Conservation (phyloP, 92 coral and sea anemone genomes). For the Parazoanthus darwini region DNA sequence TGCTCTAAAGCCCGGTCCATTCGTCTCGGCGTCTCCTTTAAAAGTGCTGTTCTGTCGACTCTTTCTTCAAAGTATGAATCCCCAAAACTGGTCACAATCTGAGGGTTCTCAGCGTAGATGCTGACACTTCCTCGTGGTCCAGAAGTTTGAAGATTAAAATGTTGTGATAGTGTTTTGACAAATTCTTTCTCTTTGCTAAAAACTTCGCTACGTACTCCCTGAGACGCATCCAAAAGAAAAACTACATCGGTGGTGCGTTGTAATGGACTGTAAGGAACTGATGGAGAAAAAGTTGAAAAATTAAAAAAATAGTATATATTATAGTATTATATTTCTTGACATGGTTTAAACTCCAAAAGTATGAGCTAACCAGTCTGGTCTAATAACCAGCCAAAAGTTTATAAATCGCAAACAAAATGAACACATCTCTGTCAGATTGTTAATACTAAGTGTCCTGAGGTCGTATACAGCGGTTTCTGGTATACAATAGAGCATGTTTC, state of each 20-base stretch:
- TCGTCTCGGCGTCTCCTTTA: conserved; percentile 36
- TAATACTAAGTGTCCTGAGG: no score
- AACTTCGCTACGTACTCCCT: conserved; percentile 45
- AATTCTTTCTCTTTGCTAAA: conserved; percentile 66
- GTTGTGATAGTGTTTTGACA: conserved; percentile 56
- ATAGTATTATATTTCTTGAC: no score
- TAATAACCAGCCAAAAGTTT: no score
- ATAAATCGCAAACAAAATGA: background rate
- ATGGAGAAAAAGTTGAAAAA: background rate
- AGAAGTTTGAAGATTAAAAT: conserved; percentile 51
- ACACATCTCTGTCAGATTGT: background rate
- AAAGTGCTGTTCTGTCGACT: conserved; percentile 44
- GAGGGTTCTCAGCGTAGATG: conserved; percentile 51
- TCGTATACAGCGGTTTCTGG: no score
- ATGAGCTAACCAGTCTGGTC: no score
- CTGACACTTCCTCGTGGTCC: conserved; percentile 69
- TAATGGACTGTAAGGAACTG: conserved; percentile 31
- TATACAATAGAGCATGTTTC: no score
- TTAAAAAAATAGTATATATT: no score
- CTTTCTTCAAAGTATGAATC: conserved; percentile 52
- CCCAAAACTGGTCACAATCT: conserved; percentile 42
- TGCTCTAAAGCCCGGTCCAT: conserved; percentile 17
- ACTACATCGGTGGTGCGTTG: conserved; percentile 64
- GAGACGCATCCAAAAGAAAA: conserved; percentile 68
- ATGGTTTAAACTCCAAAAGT: no score